phyloP scores from a whole-genome alignment of 1,140 invertebrate species.

The Ceratina calcarata region DNA sequence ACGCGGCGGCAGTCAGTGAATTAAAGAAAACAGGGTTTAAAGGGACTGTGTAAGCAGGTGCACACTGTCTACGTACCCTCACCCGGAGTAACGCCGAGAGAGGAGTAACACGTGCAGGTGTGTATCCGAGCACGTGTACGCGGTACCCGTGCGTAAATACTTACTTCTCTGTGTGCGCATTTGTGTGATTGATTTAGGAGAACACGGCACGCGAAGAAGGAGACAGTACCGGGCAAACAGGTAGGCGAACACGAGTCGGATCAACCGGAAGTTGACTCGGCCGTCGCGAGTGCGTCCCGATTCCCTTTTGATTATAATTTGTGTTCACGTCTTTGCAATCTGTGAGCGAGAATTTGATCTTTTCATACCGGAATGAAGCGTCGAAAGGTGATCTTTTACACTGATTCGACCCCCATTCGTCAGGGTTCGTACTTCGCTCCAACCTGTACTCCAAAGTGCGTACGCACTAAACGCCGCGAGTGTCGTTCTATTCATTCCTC shows the following conservation, averaged over 20 bases:
- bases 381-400: too few species aligned
- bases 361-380: too few species aligned
- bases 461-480: background rate
- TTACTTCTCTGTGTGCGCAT: background rate
- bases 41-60: constrained; percentile 35
- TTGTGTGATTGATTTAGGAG: constrained; percentile 2
- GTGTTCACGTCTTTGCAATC: too few species aligned
- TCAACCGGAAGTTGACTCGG: too few species aligned
- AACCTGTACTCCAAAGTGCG: too few species aligned
- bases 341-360: too few species aligned
- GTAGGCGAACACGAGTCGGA: constrained; percentile 2
- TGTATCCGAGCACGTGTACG: constrained; percentile 57
- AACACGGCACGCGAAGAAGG: too few species aligned
- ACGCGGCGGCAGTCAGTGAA: constrained; percentile 2
- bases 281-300: background rate
- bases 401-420: too few species aligned
- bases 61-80: constrained; percentile 9
- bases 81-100: background rate
- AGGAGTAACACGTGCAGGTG: constrained; percentile 62
- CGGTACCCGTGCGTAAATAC: background rate
- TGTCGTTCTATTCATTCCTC: background rate
- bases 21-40: background rate
- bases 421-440: too few species aligned
- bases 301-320: too few species aligned
- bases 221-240: background rate